A percentile compares a stretch with the other conserved stretches of the same genome.
Evolutionary conservation across 2,888 invertebrate genomes (phyloP).

Genomic region (Meganola albula): DNA sequence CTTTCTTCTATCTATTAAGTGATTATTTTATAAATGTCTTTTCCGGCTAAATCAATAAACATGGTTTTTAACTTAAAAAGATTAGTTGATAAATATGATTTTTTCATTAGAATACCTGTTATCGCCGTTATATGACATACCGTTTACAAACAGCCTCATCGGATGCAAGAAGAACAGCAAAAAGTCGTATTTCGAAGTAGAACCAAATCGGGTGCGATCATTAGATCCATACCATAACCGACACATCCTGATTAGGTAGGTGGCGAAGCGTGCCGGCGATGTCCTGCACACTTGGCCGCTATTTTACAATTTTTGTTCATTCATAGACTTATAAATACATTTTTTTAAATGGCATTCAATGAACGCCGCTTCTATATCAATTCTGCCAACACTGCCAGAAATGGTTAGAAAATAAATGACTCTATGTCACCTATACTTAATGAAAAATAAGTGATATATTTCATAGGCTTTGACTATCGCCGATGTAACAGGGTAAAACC

Average conservation of each 20-base stretch:
- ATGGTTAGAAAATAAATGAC: too few species aligned
- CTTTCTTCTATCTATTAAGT: too few species aligned
- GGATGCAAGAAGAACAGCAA: constrained; percentile 58
- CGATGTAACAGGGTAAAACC: constrained; percentile 14
- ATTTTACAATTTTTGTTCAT: constrained; percentile 54
- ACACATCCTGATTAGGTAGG: constrained; percentile 73
- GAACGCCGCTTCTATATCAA: constrained; percentile 31
- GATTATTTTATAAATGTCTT: too few species aligned
- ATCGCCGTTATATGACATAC: constrained; percentile 68
- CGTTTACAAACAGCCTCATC: constrained; percentile 54
- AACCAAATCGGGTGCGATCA: constrained; percentile 65
- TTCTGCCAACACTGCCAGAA: constrained; percentile 15
- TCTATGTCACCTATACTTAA: too few species aligned
- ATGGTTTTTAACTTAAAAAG: too few species aligned
- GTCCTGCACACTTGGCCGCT: constrained; percentile 30
- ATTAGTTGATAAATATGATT: constrained; percentile 44
- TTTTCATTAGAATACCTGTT: constrained; percentile 45
- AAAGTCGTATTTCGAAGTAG: constrained; percentile 60
- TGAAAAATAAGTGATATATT: too few species aligned
- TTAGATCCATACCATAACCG: constrained; percentile 73
- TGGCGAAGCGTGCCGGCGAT: constrained; percentile 61
- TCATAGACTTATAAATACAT: constrained; percentile 41
- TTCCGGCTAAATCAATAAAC: too few species aligned
- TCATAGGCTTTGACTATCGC: too few species aligned
- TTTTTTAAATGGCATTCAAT: constrained; percentile 34